phyloP scores from a whole-genome alignment of 1,140 invertebrate genomes.

The Drosophila ogumai region DNA sequence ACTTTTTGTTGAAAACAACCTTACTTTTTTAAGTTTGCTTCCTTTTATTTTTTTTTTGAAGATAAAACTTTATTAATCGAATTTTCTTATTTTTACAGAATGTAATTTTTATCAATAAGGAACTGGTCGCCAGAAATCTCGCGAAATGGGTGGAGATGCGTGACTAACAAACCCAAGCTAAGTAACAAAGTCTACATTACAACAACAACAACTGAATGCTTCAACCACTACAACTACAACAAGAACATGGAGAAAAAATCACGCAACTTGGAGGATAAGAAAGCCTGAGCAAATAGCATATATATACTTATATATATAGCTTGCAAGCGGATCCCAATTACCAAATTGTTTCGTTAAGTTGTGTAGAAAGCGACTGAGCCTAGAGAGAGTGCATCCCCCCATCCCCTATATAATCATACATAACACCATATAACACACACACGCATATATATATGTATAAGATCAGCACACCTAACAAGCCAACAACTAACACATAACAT shows the following conservation, averaged over 20 bases:
- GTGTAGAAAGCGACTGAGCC: slow-evolving; percentile 72
- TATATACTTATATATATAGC: neutral
- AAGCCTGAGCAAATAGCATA: slow-evolving; percentile 5
- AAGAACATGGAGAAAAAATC: slow-evolving; percentile 22
- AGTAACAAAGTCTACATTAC: slow-evolving; percentile 40
- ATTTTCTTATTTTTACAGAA: slow-evolving; percentile 84
- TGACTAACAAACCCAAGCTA: slow-evolving; percentile 67
- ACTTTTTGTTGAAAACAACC: neutral
- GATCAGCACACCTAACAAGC: slow-evolving; percentile 17
- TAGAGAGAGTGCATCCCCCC: slow-evolving; percentile 49
- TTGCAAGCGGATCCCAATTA: slow-evolving; percentile 23
- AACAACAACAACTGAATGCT: slow-evolving; percentile 29
- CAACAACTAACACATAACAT: slow-evolving; percentile 22
- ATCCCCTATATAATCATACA: slow-evolving; percentile 41
- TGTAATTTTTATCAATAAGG: slow-evolving; percentile 89
- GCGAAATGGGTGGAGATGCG: slow-evolving; percentile 87
- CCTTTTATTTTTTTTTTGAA: neutral
- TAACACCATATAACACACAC: slow-evolving; percentile 41
- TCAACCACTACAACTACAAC: slow-evolving; percentile 30
- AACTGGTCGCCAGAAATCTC: slow-evolving; percentile 88
- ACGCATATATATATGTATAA: slow-evolving; percentile 27
- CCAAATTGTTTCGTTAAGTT: slow-evolving; percentile 52
- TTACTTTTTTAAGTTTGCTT: too few species aligned
- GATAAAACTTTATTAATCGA: slow-evolving; percentile 7
- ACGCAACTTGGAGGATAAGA: slow-evolving; percentile 4